Evolutionary conservation across 2,113 vertebrate species (phyloP).

Genomic region (Seriola aureovittata): DNA sequence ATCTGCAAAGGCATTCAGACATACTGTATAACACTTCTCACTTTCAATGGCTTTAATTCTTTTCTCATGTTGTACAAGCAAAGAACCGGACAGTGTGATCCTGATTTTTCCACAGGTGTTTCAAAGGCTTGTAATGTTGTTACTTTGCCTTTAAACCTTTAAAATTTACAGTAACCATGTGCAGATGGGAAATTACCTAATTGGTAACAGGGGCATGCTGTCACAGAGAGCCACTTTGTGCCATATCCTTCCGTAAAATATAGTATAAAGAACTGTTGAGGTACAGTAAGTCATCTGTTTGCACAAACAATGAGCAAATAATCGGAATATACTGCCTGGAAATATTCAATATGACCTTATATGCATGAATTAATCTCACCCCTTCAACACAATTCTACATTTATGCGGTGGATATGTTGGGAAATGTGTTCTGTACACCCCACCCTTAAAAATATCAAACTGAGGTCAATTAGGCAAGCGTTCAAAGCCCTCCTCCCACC

Average conservation of each 20-base stretch:
- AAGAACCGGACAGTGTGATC: constrained; percentile 30
- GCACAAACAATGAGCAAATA: background rate
- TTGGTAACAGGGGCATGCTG: constrained; percentile 39
- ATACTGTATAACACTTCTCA: constrained; percentile 58
- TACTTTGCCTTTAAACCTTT: constrained; percentile 49
- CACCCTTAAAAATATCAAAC: constrained; percentile 62
- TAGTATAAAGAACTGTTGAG: background rate
- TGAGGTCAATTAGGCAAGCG: constrained; percentile 55
- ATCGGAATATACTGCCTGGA: background rate
- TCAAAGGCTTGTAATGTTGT: constrained; percentile 38
- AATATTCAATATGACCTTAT: constrained; percentile 21
- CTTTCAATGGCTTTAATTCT: constrained; percentile 46
- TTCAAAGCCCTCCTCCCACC: constrained; percentile 50
- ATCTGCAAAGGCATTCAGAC: constrained; percentile 75
- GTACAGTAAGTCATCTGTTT: background rate
- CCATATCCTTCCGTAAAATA: background rate
- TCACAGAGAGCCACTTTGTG: constrained; percentile 21
- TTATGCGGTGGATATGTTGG: constrained; percentile 31
- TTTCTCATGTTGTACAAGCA: constrained; percentile 59
- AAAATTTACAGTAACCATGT: constrained; percentile 39
- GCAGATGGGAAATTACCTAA: constrained; percentile 57
- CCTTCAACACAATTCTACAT: constrained; percentile 37
- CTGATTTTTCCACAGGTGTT: constrained; percentile 51
- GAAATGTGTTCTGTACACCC: constrained; percentile 37
- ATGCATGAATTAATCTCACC: background rate